phyloP scores from a whole-genome alignment of 2,797 vertebrate species.

The Danio choprae region DNA sequence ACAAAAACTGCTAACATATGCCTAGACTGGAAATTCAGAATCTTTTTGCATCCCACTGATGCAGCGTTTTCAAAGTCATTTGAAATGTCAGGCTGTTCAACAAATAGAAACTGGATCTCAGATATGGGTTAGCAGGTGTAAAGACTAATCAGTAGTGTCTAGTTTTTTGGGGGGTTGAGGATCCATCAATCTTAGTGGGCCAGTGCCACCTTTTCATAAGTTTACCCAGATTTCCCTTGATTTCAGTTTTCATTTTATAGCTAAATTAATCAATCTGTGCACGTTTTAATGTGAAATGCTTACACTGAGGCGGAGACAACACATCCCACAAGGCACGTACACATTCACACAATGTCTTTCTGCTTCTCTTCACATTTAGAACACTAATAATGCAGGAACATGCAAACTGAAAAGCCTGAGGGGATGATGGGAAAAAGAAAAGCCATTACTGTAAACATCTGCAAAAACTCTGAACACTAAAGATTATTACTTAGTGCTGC shows the following conservation, averaged over 20 bases:
- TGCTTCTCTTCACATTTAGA: slow-evolving; percentile 80
- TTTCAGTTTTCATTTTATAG: slow-evolving; percentile 48
- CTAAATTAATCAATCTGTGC: slow-evolving; percentile 59
- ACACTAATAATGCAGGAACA: slow-evolving; percentile 73
- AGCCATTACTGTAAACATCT: slow-evolving; percentile 1
- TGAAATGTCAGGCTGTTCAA: no score
- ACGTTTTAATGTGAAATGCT: slow-evolving; percentile 54
- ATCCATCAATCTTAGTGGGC: no score
- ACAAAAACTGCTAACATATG: no score
- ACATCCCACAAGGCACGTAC: slow-evolving; percentile 44
- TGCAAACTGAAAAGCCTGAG: slow-evolving; percentile 70
- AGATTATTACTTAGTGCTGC: slow-evolving; percentile 16
- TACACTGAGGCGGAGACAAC: slow-evolving; percentile 10
- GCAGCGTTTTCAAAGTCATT: no score
- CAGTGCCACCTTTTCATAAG: no score
- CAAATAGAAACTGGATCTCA: no score
- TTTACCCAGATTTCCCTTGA: slow-evolving; percentile 32
- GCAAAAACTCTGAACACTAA: slow-evolving; percentile 12
- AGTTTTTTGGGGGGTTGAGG: no score
- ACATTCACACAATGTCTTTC: slow-evolving; percentile 64
- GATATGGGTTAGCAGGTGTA: no score
- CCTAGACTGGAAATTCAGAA: no score
- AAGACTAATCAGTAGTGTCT: no score
- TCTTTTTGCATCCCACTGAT: no score
- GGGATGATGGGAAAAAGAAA: slow-evolving; percentile 70